Percentiles rank a stretch among this genome's conserved stretches.
Conservation (phyloP, 1,140 invertebrate species). For the Paraescarpia echinospica region DNA sequence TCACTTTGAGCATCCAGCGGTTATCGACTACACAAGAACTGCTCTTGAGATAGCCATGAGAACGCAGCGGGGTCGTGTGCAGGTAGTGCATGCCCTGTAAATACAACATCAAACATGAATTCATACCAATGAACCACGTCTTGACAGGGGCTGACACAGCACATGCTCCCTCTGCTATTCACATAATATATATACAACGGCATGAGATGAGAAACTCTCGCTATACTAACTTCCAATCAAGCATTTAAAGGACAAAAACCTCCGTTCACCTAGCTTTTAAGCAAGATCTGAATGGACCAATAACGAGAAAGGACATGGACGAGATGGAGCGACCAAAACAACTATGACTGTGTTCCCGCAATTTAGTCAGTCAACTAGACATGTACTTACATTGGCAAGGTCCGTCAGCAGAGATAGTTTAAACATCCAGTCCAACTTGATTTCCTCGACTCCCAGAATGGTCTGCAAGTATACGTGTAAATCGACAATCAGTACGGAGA, state of each 20-base stretch:
- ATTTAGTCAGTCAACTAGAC: too few relatives aligned
- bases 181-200: background rate
- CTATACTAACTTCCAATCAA: too few relatives aligned
- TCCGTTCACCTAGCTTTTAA: too few relatives aligned
- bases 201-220: background rate
- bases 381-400: slow-evolving; percentile 31
- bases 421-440: slow-evolving; percentile 38
- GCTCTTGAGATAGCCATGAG: slow-evolving; percentile 49
- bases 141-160: background rate
- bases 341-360: too few relatives aligned
- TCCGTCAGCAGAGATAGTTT: slow-evolving; percentile 41
- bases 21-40: slow-evolving; percentile 38
- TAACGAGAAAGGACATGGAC: too few relatives aligned
- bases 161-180: background rate
- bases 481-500: background rate
- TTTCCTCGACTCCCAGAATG: slow-evolving; percentile 28
- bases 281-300: too few relatives aligned
- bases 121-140: slow-evolving; percentile 27
- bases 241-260: too few relatives aligned
- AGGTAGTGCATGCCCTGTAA: slow-evolving; percentile 85
- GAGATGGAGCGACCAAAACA: too few relatives aligned
- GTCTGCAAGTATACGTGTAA: slow-evolving; percentile 7
- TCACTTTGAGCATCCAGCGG: slow-evolving; percentile 38
- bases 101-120: slow-evolving; percentile 41
- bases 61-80: slow-evolving; percentile 68